Conservation (phyloP, 2,888 invertebrate species). For the Agapostemon virescens region DNA sequence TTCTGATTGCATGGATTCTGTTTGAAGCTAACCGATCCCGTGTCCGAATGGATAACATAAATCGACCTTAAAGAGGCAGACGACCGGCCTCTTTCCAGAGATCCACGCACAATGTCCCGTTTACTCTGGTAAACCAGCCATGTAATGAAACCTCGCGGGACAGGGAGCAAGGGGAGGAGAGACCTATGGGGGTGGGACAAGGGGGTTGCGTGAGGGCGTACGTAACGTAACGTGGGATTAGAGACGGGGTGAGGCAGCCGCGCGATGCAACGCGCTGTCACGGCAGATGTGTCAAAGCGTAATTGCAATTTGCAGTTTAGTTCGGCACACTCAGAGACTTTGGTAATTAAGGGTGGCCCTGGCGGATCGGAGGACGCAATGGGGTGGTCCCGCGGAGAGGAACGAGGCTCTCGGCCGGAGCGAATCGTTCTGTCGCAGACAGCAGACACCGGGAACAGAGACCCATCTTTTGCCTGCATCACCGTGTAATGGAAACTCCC, state of each 20-base stretch:
- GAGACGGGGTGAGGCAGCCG: slow-evolving; percentile 59
- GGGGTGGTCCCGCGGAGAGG: background rate
- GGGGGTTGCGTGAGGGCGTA: background rate
- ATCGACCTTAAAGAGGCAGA: background rate
- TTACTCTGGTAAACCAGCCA: slow-evolving; percentile 77
- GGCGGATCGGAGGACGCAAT: background rate
- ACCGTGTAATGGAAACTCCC: slow-evolving; percentile 57
- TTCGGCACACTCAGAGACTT: slow-evolving; percentile 60
- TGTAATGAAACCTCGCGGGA: slow-evolving; percentile 78
- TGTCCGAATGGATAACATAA: background rate
- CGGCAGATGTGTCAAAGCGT: slow-evolving; percentile 70
- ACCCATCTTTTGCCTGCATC: slow-evolving; percentile 30
- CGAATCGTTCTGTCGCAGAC: slow-evolving; percentile 45
- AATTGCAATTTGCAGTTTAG: slow-evolving; percentile 68
- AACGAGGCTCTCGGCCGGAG: background rate
- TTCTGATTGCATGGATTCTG: background rate
- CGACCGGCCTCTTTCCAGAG: background rate
- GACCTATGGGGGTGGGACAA: slow-evolving; percentile 45
- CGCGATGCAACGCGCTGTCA: slow-evolving; percentile 64
- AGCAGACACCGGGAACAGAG: slow-evolving; percentile 10
- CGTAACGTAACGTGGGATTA: slow-evolving; percentile 63
- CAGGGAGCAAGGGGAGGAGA: slow-evolving; percentile 24
- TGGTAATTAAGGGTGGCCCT: slow-evolving; percentile 57
- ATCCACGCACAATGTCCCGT: slow-evolving; percentile 72
- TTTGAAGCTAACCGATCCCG: background rate